These are phyloP conservation scores for Catostomus latipinnis DNA, from an alignment of 2,797 vertebrate genomes.

Conservation along the genomic window DNA sequence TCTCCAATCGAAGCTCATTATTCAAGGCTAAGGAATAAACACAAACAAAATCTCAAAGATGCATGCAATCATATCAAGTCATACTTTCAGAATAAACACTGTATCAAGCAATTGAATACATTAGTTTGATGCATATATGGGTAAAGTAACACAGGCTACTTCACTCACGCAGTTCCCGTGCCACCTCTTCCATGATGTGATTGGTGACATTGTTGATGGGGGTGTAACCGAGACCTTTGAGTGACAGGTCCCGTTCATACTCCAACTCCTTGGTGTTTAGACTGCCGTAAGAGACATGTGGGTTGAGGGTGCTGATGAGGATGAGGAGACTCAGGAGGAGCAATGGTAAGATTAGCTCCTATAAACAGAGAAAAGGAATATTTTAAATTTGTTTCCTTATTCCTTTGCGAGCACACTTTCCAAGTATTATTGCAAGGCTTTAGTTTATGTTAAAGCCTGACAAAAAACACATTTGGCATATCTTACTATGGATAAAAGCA, in stretches of 20 bases:
- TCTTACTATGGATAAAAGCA: too few species aligned
- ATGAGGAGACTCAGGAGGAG: constrained; percentile 78
- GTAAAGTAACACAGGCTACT: too few species aligned
- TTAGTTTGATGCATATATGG: too few species aligned
- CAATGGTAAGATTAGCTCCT: constrained; percentile 81
- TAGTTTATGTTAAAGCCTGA: too few species aligned
- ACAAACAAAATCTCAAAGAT: background rate
- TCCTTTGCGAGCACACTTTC: too few species aligned
- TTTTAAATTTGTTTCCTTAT: background rate
- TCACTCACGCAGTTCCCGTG: constrained; percentile 74
- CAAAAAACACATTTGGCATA: too few species aligned
- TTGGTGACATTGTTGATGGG: constrained; percentile 83
- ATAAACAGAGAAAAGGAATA: background rate
- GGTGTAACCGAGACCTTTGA: constrained; percentile 86
- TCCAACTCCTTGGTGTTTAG: constrained; percentile 75
- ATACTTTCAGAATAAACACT: background rate
- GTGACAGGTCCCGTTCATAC: constrained; percentile 48
- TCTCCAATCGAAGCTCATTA: constrained; percentile 70
- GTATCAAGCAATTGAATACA: too few species aligned
- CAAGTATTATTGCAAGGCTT: too few species aligned
- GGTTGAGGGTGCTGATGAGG: constrained; percentile 79
- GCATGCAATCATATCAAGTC: background rate
- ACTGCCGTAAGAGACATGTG: constrained; percentile 77
- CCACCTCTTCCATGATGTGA: constrained; percentile 89
- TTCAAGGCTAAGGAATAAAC: constrained; percentile 65